Evolutionary conservation across 2,113 vertebrate species (phyloP).

Genomic region (Ceyx margarethae): DNA sequence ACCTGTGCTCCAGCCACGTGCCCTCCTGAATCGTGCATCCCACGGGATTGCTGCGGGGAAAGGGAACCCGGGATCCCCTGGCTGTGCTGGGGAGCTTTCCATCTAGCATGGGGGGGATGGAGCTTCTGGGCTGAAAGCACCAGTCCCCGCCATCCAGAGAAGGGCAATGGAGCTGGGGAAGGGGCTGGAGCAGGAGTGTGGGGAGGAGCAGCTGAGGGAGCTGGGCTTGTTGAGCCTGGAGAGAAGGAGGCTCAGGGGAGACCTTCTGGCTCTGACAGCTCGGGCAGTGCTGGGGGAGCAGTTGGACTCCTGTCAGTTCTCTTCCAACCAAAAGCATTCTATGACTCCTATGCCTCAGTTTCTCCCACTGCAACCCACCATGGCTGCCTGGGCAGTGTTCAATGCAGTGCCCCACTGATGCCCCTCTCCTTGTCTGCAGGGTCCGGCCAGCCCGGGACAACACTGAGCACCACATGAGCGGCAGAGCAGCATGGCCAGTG

Average conservation of each 20-base stretch:
- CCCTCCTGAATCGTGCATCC: background rate
- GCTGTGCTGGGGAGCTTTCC: background rate
- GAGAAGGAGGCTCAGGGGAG: too few species aligned
- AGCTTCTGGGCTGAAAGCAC: too few species aligned
- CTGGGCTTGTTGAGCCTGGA: too few species aligned
- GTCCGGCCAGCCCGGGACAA: background rate
- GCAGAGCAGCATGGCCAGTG: background rate
- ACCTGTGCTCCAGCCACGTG: background rate
- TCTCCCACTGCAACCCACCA: background rate
- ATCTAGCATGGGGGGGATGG: background rate
- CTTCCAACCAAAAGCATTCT: too few species aligned
- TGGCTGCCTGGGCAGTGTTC: background rate
- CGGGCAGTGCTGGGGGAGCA: background rate
- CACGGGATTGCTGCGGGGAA: fast-evolving
- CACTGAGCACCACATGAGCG: constrained; percentile 26
- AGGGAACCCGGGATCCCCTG: background rate
- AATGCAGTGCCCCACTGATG: background rate
- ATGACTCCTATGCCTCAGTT: background rate
- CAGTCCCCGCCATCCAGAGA: background rate
- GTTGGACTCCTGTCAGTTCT: background rate
- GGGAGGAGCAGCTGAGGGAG: too few species aligned
- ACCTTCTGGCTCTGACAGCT: too few species aligned
- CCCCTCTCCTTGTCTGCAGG: background rate
- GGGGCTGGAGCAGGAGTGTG: too few species aligned
- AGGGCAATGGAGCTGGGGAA: background rate